Percentiles rank a stretch among this genome's conserved stretches.
These are phyloP conservation scores for Noctua fimbriata DNA, from an alignment of 2,888 invertebrate species.

Conservation along the genomic window DNA sequence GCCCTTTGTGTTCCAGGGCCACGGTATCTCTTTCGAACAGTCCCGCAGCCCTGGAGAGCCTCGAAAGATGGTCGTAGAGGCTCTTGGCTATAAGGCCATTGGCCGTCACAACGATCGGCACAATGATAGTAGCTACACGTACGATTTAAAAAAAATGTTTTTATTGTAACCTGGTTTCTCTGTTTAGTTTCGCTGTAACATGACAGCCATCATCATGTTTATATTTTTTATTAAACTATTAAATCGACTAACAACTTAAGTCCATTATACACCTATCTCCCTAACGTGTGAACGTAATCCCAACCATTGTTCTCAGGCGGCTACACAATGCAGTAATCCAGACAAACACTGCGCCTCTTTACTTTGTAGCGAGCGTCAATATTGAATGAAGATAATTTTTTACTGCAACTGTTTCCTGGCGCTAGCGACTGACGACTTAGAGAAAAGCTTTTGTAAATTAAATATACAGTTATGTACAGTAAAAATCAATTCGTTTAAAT, in stretches of 20 bases:
- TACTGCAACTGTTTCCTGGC: conserved; percentile 55
- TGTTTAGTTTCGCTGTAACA: background rate
- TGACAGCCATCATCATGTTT: background rate
- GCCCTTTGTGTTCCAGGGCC: too few relatives aligned
- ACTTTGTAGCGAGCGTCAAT: conserved; percentile 50
- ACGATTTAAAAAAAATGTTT: too few relatives aligned
- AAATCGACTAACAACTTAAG: background rate
- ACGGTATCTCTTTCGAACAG: too few relatives aligned
- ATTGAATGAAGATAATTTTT: conserved; percentile 46
- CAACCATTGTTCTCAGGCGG: conserved; percentile 50
- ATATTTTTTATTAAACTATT: background rate
- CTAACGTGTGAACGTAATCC: conserved; percentile 45
- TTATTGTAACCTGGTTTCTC: background rate
- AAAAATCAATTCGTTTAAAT: too few relatives aligned
- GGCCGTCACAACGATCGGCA: too few relatives aligned
- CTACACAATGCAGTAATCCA: conserved; percentile 28
- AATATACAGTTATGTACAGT: background rate
- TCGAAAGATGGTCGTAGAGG: too few relatives aligned
- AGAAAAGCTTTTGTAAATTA: background rate
- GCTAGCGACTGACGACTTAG: background rate
- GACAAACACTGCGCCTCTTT: conserved; percentile 37
- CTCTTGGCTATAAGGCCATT: too few relatives aligned
- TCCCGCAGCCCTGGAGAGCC: too few relatives aligned
- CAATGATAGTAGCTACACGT: too few relatives aligned
- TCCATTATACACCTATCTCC: background rate